These are phyloP conservation scores for Microcebus griseorufus DNA, from an alignment of 2,113 vertebrate genomes.

Conservation along the genomic window DNA sequence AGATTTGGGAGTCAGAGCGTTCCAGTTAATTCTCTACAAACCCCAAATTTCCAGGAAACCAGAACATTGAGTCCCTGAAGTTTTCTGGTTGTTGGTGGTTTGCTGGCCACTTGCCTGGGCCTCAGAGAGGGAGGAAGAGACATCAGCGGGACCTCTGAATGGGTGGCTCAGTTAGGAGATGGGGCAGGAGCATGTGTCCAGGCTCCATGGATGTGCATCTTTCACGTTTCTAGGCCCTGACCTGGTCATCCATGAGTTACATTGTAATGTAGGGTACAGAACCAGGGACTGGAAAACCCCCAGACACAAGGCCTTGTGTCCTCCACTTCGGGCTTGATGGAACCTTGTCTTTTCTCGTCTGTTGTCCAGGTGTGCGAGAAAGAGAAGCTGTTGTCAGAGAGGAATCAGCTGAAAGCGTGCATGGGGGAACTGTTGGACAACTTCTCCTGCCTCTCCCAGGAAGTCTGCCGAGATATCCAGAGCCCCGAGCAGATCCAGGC, in stretches of 20 bases:
- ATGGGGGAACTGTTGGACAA: constrained; percentile 99
- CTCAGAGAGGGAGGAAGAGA: neutral
- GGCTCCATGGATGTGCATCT: neutral
- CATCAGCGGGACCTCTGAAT: neutral
- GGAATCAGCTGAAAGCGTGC: constrained; percentile 97
- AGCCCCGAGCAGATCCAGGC: constrained; percentile 98
- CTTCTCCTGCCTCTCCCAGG: constrained; percentile 99
- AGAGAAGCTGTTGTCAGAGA: constrained; percentile 96
- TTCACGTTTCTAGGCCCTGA: neutral
- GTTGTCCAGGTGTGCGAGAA: constrained; percentile 95
- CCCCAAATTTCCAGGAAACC: neutral
- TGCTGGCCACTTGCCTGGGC: neutral
- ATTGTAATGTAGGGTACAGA: neutral
- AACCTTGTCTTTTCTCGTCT: neutral
- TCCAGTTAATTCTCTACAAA: neutral
- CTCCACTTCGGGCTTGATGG: neutral
- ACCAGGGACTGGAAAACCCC: neutral
- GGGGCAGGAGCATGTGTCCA: neutral
- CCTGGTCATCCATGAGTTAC: neutral
- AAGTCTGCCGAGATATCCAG: constrained; percentile 97
- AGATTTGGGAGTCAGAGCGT: neutral
- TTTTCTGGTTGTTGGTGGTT: neutral
- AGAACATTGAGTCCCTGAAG: neutral
- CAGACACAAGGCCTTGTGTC: neutral
- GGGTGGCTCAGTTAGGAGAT: neutral